Base-by-base conservation (phyloP, 2,888 invertebrate species). In the Protodeltote pygarga region DNA sequence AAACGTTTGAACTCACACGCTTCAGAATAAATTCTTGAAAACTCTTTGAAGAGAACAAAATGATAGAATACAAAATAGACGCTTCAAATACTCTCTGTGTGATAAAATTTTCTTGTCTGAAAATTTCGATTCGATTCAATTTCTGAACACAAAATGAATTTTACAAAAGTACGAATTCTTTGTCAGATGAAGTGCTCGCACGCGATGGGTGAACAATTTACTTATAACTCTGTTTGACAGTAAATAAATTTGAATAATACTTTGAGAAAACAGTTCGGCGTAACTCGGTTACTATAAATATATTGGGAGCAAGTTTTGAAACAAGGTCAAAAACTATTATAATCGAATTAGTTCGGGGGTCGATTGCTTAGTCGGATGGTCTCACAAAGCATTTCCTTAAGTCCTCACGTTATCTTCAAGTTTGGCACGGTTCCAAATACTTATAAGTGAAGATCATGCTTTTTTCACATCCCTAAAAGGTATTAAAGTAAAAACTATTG, bases 221-320 rank as follows among this genome's bases (percentile, higher is more conserved):
- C 45, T 41, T 48, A 45, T 42, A 55, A 64, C 31, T 51, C 14
- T 13, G 14, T 50, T 59, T 49, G 48, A 64, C 50, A 46, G 35
- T 28, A 42, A 64, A 64, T 60, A 64, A 54, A 63, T 59, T 63
- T 46, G 39, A 64, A 48, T 60, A 32, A 38, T 34, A 54, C 41
- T 54, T 50, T 27, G 45, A 6, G 35, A 50, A 64, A 60, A 44
- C 45, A 37, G 40, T 44, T 55, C 21, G 13, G n/a, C n/a, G 45
- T 60, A 64, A 60, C 44, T 62, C 25, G 23, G 49, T 62, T 62
- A 29, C 23, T 15, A 38, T 21, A 34, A 44, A 62, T 62, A 49
- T 41, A 63, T 62, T 53, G 42, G 27, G 21, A 24, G 13, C 16
- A 58, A 59, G 46, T 53, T 59, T 16, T 11, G 27, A 28, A 34